These are phyloP conservation scores for Apostichopus leukothele DNA, from an alignment of 53 echinoderm and acorn worm genomes.

Conservation along the genomic window DNA sequence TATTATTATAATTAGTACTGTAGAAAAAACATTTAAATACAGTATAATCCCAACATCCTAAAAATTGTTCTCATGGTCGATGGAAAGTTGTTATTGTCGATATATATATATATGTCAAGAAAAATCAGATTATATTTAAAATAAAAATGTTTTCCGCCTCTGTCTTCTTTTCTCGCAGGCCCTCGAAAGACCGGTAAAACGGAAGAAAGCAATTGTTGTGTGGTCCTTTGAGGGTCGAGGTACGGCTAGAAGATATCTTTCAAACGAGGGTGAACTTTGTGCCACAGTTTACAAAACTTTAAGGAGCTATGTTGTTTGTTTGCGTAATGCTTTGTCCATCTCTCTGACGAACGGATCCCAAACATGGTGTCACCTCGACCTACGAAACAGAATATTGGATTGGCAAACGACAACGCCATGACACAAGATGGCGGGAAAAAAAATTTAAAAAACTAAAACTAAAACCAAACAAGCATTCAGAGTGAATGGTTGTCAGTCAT, in stretches of 20 bases:
- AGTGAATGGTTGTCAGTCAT: neutral
- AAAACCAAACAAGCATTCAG: neutral
- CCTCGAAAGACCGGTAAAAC: slow-evolving; percentile 96
- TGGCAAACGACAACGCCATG: neutral
- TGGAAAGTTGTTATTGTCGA: too few relatives aligned
- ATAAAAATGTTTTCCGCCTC: too few relatives aligned
- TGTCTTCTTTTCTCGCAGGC: slow-evolving; percentile 56
- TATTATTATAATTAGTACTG: too few relatives aligned
- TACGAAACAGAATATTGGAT: neutral
- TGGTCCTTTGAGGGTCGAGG: slow-evolving; percentile 70
- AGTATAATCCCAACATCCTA: too few relatives aligned
- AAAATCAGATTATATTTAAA: too few relatives aligned
- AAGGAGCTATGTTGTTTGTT: slow-evolving; percentile 2
- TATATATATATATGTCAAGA: too few relatives aligned
- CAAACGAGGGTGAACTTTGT: neutral
- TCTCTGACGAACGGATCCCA: neutral
- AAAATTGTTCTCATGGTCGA: too few relatives aligned
- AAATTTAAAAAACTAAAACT: neutral
- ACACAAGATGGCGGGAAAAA: neutral
- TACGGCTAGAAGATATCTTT: neutral
- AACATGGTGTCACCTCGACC: neutral
- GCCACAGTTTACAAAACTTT: slow-evolving; percentile 12
- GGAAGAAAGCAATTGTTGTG: slow-evolving; percentile 96
- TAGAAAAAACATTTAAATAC: too few relatives aligned
- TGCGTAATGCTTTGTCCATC: slow-evolving; percentile 1